Evolutionary conservation across 2,888 invertebrate species (phyloP), one percentile per base, ranked within the genome.

Genomic region (Epistrophella euchroma): DNA sequence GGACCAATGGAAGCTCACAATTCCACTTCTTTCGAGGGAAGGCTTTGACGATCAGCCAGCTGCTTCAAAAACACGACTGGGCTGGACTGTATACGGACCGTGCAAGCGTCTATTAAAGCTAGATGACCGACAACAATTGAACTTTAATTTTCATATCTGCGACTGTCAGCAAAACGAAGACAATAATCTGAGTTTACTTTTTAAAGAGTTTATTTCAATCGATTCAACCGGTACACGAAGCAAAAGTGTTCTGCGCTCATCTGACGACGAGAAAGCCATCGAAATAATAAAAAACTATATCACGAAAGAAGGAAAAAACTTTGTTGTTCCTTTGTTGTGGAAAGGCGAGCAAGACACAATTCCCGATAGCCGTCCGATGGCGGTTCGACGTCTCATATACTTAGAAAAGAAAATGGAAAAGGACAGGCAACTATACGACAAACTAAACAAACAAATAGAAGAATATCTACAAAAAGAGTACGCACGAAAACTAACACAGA

Each of bases 1-100:
- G n/a, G 40, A 55, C n/a, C 55, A 55, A 28, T 55, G 55, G 55
- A 55, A 55, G 15, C n/a, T 55, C 6, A 55, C 55, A 28, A 55
- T 55, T 4, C 55, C 55, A 55, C 55, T 25, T n/a, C 55, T 28
- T 9, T 55, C 55, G 5, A 55, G 55, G 15, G 55, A 55, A 55
- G 15, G 55, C 2, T 32, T 28, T 22, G n/a, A 32, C 0, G n/a
- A 32, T 32, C 45, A 75, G 4, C 66, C 66, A 5, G 55, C 62
- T 7, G 64, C 32, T 3, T 35, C 55, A 2, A 75, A 55, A 19
- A 66, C 55, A 9, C 19, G 56, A 22, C 22, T 75, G 11, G 75
- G 66, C 1, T 66, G 35, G 35, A 35, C 10, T 11, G 35, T 35
- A 10, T 35, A 35, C 4, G 35, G 35, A 11, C 35, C 35, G 0